A percentile compares a stretch with the other conserved stretches of the same genome.
Conservation (phyloP, 2,797 vertebrate species). For the Macrochelys suwanniensis region DNA sequence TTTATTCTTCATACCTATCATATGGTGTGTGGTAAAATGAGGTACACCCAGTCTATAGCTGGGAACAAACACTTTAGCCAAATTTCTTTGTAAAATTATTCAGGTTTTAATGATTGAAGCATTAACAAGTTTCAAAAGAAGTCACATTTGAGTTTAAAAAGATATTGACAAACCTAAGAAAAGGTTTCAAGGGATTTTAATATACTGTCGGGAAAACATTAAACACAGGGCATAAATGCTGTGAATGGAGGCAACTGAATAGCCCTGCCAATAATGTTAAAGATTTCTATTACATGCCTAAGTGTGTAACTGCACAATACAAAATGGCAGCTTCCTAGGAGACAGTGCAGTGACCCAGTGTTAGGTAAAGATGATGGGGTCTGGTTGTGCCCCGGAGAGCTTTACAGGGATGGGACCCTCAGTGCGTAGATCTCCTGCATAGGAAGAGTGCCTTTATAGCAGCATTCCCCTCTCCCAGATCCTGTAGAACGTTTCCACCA, state of each 20-base stretch:
- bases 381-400: neutral
- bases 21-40: neutral
- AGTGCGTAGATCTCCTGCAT: neutral
- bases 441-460: neutral
- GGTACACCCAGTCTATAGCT: too few species aligned
- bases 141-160: neutral
- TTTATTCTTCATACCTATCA: neutral
- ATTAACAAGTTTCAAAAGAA: too few species aligned
- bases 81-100: too few species aligned
- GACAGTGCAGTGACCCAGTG: neutral
- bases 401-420: neutral
- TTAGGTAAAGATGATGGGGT: neutral
- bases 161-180: neutral
- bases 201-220: neutral
- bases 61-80: too few species aligned
- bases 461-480: slow-evolving; percentile 7
- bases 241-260: neutral
- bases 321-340: neutral
- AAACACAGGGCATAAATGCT: neutral
- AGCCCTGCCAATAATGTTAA: neutral
- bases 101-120: too few species aligned
- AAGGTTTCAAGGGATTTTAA: neutral
- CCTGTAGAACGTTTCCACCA: slow-evolving; percentile 52
- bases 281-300: slow-evolving; percentile 18
- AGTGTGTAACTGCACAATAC: neutral